Evolutionary conservation across 2,888 invertebrate genomes (phyloP), one percentile per base, ranked within the genome.

Genomic region (Megaustenia siamemsis): DNA sequence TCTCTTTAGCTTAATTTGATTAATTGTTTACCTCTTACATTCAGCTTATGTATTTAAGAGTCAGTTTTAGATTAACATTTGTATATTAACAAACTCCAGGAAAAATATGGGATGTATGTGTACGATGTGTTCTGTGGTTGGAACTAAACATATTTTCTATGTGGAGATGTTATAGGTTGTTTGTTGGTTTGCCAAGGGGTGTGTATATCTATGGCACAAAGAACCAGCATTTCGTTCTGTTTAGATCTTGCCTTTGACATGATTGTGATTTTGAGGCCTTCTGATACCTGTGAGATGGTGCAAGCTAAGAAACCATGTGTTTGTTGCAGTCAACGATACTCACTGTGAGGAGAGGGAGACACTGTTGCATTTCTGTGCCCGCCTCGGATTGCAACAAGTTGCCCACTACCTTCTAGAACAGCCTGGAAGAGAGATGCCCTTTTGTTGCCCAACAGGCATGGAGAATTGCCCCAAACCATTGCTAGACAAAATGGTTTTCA

Each of bases 351-450:
- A 88, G 15, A 86, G 91, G 45, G 91, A 92, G 84, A 91, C 90
- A 0, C 83, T 93, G 60, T 87, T 93, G 32, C 92, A 92, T 87
- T 92, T 92, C 86, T 88, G 90, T 76, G 93, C 92, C 5, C 87
- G 91, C 1, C 89, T 92, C 18, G 92, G 92, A 21, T 87, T 92
- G 49, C 81, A 86, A 32, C 86, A 89, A 80, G 90, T 92, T 35
- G 90, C 92, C 21, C 82, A 86, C 18, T 91, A 90, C 82, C 87
- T 93, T n/a, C 82, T 92, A 32, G 87, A 88, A 49, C 90, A 90
- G 85, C 89, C 91, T 8, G 92, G 92, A 12, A 88, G 90, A 71
- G 86, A 91, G 87, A 86, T 43, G 90, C 90, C 18, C 87, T 92
- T 28, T 79, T 84, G 8, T 71, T 92, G 45, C 85, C 87, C 49